Base-by-base conservation (phyloP, 1,140 invertebrate species). In the Zaprionus kolodkinae region DNA sequence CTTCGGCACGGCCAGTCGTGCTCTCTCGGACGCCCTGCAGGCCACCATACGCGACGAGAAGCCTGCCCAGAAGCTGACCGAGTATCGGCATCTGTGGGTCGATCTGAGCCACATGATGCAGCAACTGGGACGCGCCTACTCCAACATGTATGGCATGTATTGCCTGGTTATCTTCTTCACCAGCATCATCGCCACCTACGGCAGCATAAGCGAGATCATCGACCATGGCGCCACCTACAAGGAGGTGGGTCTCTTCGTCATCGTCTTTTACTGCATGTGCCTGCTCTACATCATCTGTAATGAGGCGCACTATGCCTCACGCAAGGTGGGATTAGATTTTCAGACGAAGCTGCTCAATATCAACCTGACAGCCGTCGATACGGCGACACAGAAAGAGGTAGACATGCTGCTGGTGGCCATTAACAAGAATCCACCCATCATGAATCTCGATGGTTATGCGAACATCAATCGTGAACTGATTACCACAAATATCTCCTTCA, bases 31-130 rank as follows among this genome's bases (percentile, higher is more conserved):
- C 55, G 95, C 95, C 52, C 78, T 96, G 10, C 93, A 95, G 74
- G 93, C 93, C 27, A 94, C 95, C 0, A 91, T 96, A 3, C 93
- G 94, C 50, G 93, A 93, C 4, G 93, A 94, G 25, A 94, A 95
- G 74, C 94, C 95, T 0, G 94, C 95, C 12, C 89, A 94, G 50
- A 94, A 94, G 74, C 88, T 96, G 21, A 94, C 94, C 0, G 94
- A 95, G 72, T 95, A 94, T 82, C 93, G 95, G 10, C 94, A 95
- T 85, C 85, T 96, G 40, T 96, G 95, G 95, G 95, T 95, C 1
- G 95, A 96, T 82, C 86, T 96, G 10, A 95, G 95, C 13, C 95
- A 96, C 81, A 95, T 95, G 95, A 96, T 95, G 95, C 95, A 96
- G 86, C 95, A 96, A 78, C 86, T 96, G 54, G 95, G 94, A 43